These are phyloP conservation scores for Notarius lentiginosus DNA, from an alignment of 2,113 vertebrate genomes.

Conservation along the genomic window DNA sequence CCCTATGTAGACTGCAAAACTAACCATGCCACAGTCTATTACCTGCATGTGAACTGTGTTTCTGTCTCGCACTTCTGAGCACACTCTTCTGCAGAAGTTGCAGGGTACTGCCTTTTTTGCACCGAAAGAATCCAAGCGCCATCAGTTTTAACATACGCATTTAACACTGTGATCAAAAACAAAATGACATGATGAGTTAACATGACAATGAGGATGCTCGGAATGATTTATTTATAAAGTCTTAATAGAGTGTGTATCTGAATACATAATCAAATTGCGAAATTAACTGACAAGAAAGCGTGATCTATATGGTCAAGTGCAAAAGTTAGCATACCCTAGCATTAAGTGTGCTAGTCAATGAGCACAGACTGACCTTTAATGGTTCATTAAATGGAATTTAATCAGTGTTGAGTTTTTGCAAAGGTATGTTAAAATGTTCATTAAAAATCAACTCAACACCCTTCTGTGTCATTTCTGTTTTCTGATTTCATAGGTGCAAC, in stretches of 20 bases:
- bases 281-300: background rate
- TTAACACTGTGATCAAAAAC: constrained; percentile 43
- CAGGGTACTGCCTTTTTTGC: constrained; percentile 51
- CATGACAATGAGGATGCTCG: background rate
- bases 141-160: constrained; percentile 67
- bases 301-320: too few relatives aligned
- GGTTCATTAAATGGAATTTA: too few relatives aligned
- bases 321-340: background rate
- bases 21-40: background rate
- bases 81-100: constrained; percentile 57
- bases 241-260: background rate
- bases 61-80: constrained; percentile 68
- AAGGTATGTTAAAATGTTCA: background rate
- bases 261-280: background rate
- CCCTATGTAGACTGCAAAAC: too few relatives aligned
- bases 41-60: constrained; percentile 70
- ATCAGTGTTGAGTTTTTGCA: background rate
- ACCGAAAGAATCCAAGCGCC: constrained; percentile 69
- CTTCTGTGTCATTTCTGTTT: background rate
- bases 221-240: background rate
- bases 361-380: background rate
- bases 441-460: background rate
- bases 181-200: background rate
- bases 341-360: background rate
- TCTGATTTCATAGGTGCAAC: background rate